phyloP scores from a whole-genome alignment of 2,113 vertebrate genomes.

The Dolichallabes microphthalmus region DNA sequence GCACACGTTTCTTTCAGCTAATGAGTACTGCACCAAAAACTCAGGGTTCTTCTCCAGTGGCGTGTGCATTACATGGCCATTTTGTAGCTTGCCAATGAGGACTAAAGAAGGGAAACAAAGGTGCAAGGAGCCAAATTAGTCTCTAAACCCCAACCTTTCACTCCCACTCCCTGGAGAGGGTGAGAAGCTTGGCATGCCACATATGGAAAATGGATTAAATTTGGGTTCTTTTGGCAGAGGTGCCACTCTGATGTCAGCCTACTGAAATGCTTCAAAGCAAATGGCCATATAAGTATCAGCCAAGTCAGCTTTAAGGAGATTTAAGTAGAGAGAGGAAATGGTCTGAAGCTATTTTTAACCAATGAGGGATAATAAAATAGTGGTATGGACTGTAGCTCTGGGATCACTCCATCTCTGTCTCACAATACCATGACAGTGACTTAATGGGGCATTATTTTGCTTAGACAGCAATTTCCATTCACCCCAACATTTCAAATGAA shows the following conservation, averaged over 20 bases:
- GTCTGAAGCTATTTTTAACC: constrained; percentile 53
- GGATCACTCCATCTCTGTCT: constrained; percentile 26
- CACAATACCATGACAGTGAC: constrained; percentile 47
- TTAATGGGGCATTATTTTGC: constrained; percentile 47
- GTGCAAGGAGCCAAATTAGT: constrained; percentile 40
- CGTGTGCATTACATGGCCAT: constrained; percentile 10
- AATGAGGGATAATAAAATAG: constrained; percentile 38
- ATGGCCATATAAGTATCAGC: constrained; percentile 43
- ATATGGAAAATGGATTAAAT: constrained; percentile 48
- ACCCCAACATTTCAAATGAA: constrained; percentile 14
- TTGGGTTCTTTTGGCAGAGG: constrained; percentile 49
- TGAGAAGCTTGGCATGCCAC: constrained; percentile 35
- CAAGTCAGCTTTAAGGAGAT: constrained; percentile 59
- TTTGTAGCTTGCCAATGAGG: background rate
- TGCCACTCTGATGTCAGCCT: constrained; percentile 49
- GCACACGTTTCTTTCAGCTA: constrained; percentile 17
- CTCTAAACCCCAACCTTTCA: constrained; percentile 20
- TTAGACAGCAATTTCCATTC: constrained; percentile 39
- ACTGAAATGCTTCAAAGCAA: constrained; percentile 41
- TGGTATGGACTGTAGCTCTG: constrained; percentile 25
- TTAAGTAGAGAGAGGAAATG: constrained; percentile 48
- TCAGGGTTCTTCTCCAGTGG: background rate
- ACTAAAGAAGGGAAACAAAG: constrained; percentile 5
- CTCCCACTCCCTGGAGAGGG: constrained; percentile 30
- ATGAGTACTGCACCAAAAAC: constrained; percentile 51